A percentile compares a stretch with the other conserved stretches of the same genome.
phyloP scores from a whole-genome alignment of 2,797 vertebrate species.

The Tapirus indicus region DNA sequence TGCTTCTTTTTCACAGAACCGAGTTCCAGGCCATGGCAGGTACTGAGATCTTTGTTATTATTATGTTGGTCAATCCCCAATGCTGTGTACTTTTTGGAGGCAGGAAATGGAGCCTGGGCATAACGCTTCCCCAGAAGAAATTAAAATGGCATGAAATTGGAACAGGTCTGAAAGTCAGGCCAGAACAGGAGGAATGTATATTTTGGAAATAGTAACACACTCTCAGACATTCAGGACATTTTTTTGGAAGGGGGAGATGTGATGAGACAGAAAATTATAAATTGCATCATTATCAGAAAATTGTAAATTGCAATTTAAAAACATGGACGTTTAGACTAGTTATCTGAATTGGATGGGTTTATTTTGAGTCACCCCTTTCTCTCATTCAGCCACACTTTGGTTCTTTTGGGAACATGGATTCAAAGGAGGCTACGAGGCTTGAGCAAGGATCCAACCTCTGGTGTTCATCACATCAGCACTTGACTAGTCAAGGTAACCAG shows the following conservation, averaged over 20 bases:
- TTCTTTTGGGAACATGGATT: neutral
- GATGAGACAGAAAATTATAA: conserved; percentile 53
- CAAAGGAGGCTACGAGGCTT: neutral
- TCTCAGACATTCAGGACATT: neutral
- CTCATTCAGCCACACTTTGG: neutral
- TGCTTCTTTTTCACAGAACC: neutral
- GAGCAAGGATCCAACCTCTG: neutral
- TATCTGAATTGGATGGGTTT: neutral
- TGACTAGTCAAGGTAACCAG: neutral
- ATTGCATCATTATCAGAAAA: conserved; percentile 42
- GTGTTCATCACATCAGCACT: neutral
- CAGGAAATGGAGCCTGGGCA: conserved; percentile 20
- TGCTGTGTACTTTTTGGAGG: neutral
- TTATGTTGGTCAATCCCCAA: neutral
- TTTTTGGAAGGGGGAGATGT: neutral
- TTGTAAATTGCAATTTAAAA: neutral
- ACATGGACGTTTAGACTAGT: neutral
- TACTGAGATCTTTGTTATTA: neutral
- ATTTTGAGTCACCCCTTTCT: neutral
- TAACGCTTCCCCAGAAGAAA: conserved; percentile 38
- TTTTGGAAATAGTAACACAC: conserved; percentile 33
- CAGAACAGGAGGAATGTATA: neutral
- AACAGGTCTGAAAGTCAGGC: neutral
- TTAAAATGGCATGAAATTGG: conserved; percentile 49
- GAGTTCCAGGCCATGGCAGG: neutral